These are phyloP conservation scores for Baryphthengus martii DNA, from an alignment of 2,113 vertebrate species.

Conservation along the genomic window DNA sequence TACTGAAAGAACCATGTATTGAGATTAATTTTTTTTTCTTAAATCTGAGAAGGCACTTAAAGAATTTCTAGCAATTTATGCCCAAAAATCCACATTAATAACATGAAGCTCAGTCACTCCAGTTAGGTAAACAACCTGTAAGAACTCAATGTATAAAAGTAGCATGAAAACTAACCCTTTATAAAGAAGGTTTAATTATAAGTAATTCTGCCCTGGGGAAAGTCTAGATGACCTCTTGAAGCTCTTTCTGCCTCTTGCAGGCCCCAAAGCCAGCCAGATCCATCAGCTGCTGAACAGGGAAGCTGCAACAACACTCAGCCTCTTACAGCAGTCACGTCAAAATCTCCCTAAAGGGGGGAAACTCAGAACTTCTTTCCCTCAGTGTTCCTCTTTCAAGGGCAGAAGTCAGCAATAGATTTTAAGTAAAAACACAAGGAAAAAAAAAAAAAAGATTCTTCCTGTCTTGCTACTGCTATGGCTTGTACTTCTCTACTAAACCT, in stretches of 20 bases:
- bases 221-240: background rate
- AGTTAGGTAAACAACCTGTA: background rate
- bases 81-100: background rate
- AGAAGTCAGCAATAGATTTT: background rate
- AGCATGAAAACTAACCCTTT: background rate
- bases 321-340: accelerated
- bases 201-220: background rate
- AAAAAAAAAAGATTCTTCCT: background rate
- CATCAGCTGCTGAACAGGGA: background rate
- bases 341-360: background rate
- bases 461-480: background rate
- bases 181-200: background rate
- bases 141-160: background rate
- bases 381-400: background rate
- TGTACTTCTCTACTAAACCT: background rate
- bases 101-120: background rate
- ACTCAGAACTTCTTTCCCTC: background rate
- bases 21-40: background rate
- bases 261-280: background rate
- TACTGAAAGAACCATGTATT: background rate
- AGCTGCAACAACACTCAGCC: background rate
- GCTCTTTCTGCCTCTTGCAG: background rate
- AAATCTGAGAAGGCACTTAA: background rate
- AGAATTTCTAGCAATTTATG: background rate
- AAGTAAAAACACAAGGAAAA: background rate